Evolutionary conservation across 2,113 vertebrate species (phyloP), one percentile per base, ranked within the genome.

Genomic region (Lycaon pictus): DNA sequence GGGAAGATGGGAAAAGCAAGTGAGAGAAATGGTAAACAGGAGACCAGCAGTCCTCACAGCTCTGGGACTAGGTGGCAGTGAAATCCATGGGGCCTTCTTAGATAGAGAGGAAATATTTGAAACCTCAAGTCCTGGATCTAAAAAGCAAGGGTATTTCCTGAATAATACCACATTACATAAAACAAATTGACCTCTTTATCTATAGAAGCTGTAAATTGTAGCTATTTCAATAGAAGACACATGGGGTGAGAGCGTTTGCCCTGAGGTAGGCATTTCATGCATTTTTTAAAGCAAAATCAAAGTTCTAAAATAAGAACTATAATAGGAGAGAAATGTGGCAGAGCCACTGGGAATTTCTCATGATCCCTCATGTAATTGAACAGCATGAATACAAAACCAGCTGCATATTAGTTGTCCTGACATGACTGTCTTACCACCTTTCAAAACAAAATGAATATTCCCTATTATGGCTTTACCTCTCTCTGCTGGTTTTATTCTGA

Each of bases 241-340:
- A 51, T 27, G 43, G 25, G n/a, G 11, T 74, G 62, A 81, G 15
- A 35, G 4, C 22, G 56, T 94, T 92, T 67, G 19, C 32, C 85
- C 84, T 55, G 53, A 88, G 65, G 69, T 56, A 67, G 82, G 48
- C 53, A 94, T 85, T 87, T 90, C 85, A 67, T 79, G 83, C 69
- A 82, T 93, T 77, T 94, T 80, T 29, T 27, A 58, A 91, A 90
- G 55, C 48, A 84, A 96, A 96, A 93, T 92, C 89, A 93, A 93
- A 96, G 55, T 53, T 76, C 65, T 96, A 92, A 93, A 89, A 86
- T 79, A 87, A 92, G 92, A 94, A 95, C 62, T 90, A 67, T 71
- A 89, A 65, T 32, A 29, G 69, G 13, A 94, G 8, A 53, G 71
- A 93, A 65, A 71, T 58, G 29, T 20, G 79, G n/a, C 80, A 60